Evolutionary conservation across 2,113 vertebrate genomes (phyloP).

Genomic region (Osmerus eperlanus): DNA sequence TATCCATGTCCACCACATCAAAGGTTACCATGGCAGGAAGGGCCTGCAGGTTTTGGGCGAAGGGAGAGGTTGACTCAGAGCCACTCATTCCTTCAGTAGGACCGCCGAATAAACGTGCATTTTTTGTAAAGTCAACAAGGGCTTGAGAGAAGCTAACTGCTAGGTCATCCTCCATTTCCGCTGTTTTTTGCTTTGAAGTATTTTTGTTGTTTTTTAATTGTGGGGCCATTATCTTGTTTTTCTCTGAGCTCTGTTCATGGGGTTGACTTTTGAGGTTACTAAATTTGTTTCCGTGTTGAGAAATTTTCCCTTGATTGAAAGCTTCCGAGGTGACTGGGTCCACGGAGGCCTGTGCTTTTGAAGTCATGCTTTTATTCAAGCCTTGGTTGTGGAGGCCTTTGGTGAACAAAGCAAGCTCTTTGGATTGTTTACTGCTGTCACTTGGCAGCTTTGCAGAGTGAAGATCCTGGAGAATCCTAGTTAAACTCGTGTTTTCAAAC

Average conservation of each 20-base stretch:
- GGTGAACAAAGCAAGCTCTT: conserved; percentile 47
- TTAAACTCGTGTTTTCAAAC: conserved; percentile 77
- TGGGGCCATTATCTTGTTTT: conserved; percentile 50
- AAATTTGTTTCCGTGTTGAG: too few relatives aligned
- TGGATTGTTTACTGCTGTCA: conserved; percentile 55
- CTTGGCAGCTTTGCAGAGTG: conserved; percentile 77
- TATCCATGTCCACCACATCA: conserved; percentile 91
- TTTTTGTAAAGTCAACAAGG: conserved; percentile 87
- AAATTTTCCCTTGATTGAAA: conserved; percentile 44
- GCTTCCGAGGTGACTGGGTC: conserved; percentile 45
- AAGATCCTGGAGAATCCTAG: conserved; percentile 79
- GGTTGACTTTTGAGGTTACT: conserved; percentile 28
- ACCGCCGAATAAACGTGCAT: conserved; percentile 79
- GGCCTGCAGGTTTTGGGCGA: conserved; percentile 84
- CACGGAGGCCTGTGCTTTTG: conserved; percentile 45
- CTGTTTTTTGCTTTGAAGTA: conserved; percentile 31
- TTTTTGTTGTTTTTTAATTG: conserved; percentile 46
- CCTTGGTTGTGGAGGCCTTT: conserved; percentile 56
- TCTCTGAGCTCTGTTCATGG: conserved; percentile 57
- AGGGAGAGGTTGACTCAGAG: conserved; percentile 77
- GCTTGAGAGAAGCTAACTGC: conserved; percentile 92
- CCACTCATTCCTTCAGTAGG: conserved; percentile 77
- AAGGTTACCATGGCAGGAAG: conserved; percentile 95
- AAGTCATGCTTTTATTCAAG: conserved; percentile 43
- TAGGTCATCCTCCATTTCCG: conserved; percentile 73